These are phyloP conservation scores for Gulo gulo DNA, from an alignment of 2,113 vertebrate species.

Conservation along the genomic window DNA sequence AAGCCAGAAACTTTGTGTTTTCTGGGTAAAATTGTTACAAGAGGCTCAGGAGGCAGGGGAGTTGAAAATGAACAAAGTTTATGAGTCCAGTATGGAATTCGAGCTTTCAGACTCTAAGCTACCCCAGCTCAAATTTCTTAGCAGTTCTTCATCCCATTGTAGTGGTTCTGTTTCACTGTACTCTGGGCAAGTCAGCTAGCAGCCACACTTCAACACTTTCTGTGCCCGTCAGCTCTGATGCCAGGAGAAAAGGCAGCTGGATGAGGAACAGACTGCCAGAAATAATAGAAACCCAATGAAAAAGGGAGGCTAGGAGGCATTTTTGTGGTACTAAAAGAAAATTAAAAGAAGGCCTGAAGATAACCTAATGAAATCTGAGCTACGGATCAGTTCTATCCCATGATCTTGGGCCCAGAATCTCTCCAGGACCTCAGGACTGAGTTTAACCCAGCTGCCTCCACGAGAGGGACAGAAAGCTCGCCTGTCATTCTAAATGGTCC, in stretches of 20 bases:
- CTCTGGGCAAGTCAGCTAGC: background rate
- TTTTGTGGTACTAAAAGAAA: background rate
- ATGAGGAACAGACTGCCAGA: background rate
- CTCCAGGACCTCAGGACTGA: background rate
- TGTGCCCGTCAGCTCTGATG: background rate
- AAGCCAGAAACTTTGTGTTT: background rate
- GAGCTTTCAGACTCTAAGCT: background rate
- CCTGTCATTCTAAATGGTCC: background rate
- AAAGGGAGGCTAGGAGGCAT: background rate
- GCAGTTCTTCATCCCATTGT: background rate
- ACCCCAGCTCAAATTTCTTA: background rate
- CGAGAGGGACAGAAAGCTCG: background rate
- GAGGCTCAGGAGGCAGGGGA: background rate
- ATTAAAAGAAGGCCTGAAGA: background rate
- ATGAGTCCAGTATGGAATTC: background rate
- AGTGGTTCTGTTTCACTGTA: background rate
- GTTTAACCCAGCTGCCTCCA: background rate
- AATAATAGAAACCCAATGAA: background rate
- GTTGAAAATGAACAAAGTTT: background rate
- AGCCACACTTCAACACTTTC: background rate
- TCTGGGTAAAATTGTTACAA: background rate
- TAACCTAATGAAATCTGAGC: background rate
- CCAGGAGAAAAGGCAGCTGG: conserved; percentile 23
- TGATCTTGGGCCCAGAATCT: background rate
- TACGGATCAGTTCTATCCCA: background rate